phyloP scores from a whole-genome alignment of 2,797 vertebrate genomes.

The Gouania willdenowi region DNA sequence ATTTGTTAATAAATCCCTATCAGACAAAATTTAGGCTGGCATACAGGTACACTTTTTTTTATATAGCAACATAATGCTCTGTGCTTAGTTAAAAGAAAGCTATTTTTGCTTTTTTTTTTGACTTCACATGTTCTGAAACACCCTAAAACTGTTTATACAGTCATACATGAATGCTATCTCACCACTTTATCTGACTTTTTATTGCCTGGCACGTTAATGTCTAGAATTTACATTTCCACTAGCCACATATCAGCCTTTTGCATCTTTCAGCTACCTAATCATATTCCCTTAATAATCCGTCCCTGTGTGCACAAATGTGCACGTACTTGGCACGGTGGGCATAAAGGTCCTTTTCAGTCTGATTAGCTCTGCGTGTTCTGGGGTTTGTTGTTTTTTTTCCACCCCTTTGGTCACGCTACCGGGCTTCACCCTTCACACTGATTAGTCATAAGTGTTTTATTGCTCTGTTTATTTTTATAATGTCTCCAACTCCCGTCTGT shows the following conservation, averaged over 20 bases:
- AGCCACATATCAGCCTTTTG: neutral
- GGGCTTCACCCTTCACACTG: constrained; percentile 22
- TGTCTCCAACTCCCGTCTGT: constrained; percentile 34
- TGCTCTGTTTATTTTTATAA: constrained; percentile 48
- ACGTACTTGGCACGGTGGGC: constrained; percentile 10
- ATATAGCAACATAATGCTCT: too few species aligned
- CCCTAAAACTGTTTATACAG: too few species aligned
- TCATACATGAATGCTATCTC: too few species aligned
- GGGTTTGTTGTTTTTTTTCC: constrained; percentile 6
- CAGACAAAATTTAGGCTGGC: too few species aligned
- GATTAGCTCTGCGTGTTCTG: constrained; percentile 36
- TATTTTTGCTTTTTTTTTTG: too few species aligned
- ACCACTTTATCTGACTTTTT: too few species aligned
- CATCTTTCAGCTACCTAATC: neutral
- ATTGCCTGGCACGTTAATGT: too few species aligned
- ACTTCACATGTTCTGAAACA: too few species aligned
- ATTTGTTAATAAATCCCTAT: too few species aligned
- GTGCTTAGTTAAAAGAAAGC: too few species aligned
- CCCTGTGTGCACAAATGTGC: constrained; percentile 5
- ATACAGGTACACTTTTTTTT: too few species aligned
- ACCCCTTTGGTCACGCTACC: constrained; percentile 13
- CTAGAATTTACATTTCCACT: too few species aligned
- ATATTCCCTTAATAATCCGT: constrained; percentile 5
- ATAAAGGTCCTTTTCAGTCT: constrained; percentile 32
- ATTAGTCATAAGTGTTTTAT: constrained; percentile 53